phyloP scores from a whole-genome alignment of 2,888 invertebrate species.

The Orchesellides sinensis region DNA sequence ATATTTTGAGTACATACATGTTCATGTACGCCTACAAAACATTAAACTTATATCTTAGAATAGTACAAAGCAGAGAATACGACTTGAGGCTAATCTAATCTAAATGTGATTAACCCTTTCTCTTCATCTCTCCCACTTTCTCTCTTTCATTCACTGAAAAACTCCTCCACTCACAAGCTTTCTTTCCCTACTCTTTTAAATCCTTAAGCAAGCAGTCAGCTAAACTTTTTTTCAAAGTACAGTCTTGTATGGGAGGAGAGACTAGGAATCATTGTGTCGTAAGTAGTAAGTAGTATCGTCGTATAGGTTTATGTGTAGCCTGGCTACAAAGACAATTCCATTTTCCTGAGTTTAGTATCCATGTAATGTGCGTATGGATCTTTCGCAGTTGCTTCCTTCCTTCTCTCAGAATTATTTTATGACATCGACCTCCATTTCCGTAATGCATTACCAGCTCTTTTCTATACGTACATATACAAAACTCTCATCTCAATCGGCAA shows the following conservation, averaged over 20 bases:
- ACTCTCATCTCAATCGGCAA: conserved; percentile 4
- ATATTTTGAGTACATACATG: neutral
- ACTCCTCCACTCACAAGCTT: neutral
- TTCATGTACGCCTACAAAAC: neutral
- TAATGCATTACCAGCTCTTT: conserved; percentile 27
- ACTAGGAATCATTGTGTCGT: neutral
- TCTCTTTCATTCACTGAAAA: conserved; percentile 30
- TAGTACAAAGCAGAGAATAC: conserved; percentile 9
- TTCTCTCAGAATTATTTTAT: conserved; percentile 50
- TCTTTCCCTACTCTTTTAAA: conserved; percentile 22
- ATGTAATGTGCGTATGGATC: conserved; percentile 12
- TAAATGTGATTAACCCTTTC: conserved; percentile 62
- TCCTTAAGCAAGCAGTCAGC: neutral
- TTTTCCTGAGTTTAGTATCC: conserved; percentile 11
- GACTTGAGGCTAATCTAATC: conserved; percentile 55
- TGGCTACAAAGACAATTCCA: conserved; percentile 13
- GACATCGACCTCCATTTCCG: conserved; percentile 48
- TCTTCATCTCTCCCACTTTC: conserved; percentile 35
- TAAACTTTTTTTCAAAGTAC: neutral
- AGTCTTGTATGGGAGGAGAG: neutral
- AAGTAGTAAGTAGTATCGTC: neutral
- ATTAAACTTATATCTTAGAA: neutral
- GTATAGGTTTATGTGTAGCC: neutral
- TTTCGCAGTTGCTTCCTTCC: conserved; percentile 24
- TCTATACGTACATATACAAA: no score